Percentiles rank a stretch among this genome's conserved stretches.
phyloP scores from a whole-genome alignment of 2,113 vertebrate species.

The Sarotherodon lohbergeri region DNA sequence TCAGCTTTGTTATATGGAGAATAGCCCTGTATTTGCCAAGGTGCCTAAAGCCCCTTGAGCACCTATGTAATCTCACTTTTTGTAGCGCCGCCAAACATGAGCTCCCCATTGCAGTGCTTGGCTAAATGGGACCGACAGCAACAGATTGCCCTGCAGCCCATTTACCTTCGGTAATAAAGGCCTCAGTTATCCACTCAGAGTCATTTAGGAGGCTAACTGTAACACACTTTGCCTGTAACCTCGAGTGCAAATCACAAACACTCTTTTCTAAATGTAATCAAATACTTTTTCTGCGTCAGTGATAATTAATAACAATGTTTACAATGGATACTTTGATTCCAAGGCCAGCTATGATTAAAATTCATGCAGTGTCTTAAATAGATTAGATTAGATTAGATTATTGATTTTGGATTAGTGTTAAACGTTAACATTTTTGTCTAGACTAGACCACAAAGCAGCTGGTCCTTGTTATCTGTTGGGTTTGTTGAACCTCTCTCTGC shows the following conservation, averaged over 20 bases:
- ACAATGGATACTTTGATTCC: background rate
- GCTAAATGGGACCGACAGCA: slow-evolving; percentile 63
- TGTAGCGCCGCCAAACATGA: background rate
- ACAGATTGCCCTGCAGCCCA: slow-evolving; percentile 60
- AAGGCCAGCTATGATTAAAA: background rate
- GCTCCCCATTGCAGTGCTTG: slow-evolving; percentile 3
- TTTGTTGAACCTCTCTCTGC: background rate
- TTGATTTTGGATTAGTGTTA: background rate
- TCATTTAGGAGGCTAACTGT: slow-evolving; percentile 32
- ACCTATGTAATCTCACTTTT: slow-evolving; percentile 13
- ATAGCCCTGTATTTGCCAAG: background rate
- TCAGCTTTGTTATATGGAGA: background rate
- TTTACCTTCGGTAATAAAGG: slow-evolving; percentile 47
- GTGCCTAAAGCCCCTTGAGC: background rate
- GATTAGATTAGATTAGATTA: background rate
- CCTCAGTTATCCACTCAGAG: slow-evolving; percentile 31
- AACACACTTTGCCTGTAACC: background rate
- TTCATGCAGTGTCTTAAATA: background rate
- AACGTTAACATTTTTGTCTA: background rate
- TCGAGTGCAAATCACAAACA: background rate
- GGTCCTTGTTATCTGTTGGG: background rate
- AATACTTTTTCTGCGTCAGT: background rate
- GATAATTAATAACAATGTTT: background rate
- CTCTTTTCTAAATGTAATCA: slow-evolving; percentile 1
- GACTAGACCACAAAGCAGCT: background rate